phyloP scores from a whole-genome alignment of 1,140 invertebrate species.

The Metaphire vulgaris region DNA sequence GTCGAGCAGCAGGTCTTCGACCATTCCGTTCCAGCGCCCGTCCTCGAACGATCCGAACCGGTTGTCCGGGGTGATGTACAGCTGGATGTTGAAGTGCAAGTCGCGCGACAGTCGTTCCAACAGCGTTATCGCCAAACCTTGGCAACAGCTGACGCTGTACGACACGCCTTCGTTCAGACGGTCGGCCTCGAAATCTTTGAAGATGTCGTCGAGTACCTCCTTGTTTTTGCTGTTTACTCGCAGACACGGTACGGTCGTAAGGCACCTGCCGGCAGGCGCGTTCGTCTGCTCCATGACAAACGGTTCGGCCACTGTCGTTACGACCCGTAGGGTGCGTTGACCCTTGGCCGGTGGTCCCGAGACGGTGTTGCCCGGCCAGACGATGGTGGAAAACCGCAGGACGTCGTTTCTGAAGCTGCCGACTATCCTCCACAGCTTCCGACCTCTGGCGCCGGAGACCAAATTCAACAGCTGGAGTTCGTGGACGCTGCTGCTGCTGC shows the following conservation, averaged over 20 bases:
- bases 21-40: constrained; percentile 72
- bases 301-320: constrained; percentile 62
- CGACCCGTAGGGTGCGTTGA: constrained; percentile 69
- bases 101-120: constrained; percentile 74
- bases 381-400: too few species aligned
- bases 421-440: constrained; percentile 73
- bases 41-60: constrained; percentile 49
- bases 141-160: constrained; percentile 69
- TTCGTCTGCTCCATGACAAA: constrained; percentile 45
- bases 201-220: too few species aligned
- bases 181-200: too few species aligned
- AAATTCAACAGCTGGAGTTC: too few species aligned
- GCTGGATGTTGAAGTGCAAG: constrained; percentile 76
- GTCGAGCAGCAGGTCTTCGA: constrained; percentile 74
- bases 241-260: constrained; percentile 66
- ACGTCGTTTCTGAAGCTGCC: constrained; percentile 68
- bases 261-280: constrained; percentile 39
- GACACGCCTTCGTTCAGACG: too few species aligned
- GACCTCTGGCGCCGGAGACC: constrained; percentile 65
- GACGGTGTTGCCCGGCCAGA: too few species aligned
- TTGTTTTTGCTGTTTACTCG: too few species aligned
- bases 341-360: constrained; percentile 44
- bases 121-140: constrained; percentile 80
- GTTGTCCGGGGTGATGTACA: constrained; percentile 75
- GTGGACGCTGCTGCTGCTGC: too few species aligned